phyloP scores from a whole-genome alignment of 2,888 invertebrate genomes.

The Volucella zonaria region DNA sequence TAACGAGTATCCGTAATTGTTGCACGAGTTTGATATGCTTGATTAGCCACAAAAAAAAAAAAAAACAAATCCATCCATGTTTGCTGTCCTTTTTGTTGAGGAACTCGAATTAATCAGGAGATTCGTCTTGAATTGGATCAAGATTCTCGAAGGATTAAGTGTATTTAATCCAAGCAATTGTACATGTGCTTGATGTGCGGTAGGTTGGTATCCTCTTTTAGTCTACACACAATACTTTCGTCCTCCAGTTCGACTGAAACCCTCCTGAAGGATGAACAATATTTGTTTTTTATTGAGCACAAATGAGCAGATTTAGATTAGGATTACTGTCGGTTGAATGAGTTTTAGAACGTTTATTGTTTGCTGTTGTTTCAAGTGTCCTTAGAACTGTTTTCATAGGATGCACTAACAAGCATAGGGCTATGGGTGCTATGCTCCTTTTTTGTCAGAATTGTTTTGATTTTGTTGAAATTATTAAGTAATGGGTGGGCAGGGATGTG shows the following conservation, averaged over 20 bases:
- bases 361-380: constrained; percentile 71
- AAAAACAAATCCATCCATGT: constrained; percentile 22
- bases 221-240: background rate
- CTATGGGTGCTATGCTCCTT: constrained; percentile 20
- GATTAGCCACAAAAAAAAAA: constrained; percentile 16
- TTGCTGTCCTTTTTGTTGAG: constrained; percentile 54
- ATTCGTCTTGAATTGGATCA: constrained; percentile 53
- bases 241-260: background rate
- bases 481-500: constrained; percentile 38
- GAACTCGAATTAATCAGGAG: constrained; percentile 3
- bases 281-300: constrained; percentile 65
- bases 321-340: constrained; percentile 50
- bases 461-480: constrained; percentile 31
- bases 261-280: constrained; percentile 41
- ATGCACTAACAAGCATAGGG: constrained; percentile 20
- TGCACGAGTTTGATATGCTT: constrained; percentile 61
- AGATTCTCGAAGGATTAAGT: constrained; percentile 45
- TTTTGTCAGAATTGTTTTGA: constrained; percentile 17
- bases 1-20: constrained; percentile 14
- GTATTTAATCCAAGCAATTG: constrained; percentile 50
- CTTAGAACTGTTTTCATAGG: constrained; percentile 62
- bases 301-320: constrained; percentile 68
- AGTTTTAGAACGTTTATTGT: constrained; percentile 41
- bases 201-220: constrained; percentile 48
- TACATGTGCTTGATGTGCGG: constrained; percentile 46